Conservation (phyloP, 2,113 vertebrate species). For the Onychostruthus taczanowskii region DNA sequence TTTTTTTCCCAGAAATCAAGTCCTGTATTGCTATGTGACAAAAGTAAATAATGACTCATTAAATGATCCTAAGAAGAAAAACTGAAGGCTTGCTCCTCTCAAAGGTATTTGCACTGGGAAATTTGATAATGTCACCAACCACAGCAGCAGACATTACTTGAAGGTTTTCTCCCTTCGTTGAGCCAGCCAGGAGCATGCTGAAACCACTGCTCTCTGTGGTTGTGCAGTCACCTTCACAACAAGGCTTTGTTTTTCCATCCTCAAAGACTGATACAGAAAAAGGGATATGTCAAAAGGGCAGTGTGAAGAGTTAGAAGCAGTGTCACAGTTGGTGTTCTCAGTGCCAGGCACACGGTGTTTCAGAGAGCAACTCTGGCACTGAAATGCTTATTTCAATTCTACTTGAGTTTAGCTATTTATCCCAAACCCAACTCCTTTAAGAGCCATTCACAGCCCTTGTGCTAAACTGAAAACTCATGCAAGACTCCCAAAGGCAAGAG, state of each 20-base stretch:
- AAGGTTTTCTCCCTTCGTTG: neutral
- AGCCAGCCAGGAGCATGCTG: neutral
- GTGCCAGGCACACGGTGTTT: neutral
- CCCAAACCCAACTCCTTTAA: neutral
- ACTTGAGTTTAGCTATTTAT: neutral
- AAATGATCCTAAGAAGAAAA: conserved; percentile 51
- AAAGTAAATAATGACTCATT: conserved; percentile 69
- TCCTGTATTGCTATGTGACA: conserved; percentile 29
- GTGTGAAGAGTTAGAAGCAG: neutral
- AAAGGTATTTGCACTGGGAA: conserved; percentile 57
- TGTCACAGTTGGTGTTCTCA: neutral
- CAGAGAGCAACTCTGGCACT: neutral
- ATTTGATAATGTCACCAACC: conserved; percentile 67
- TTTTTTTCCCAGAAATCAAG: conserved; percentile 45
- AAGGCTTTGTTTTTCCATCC: neutral
- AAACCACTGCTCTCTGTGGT: neutral
- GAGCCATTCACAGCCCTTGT: neutral
- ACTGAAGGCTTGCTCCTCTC: conserved; percentile 47
- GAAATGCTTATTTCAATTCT: neutral
- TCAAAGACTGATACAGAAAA: neutral
- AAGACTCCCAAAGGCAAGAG: neutral
- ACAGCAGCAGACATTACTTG: conserved; percentile 34
- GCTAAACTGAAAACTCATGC: neutral
- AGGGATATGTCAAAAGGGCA: neutral
- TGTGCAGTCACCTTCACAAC: neutral